phyloP scores from a whole-genome alignment of 2,797 vertebrate genomes.

The Rallus crepitans region DNA sequence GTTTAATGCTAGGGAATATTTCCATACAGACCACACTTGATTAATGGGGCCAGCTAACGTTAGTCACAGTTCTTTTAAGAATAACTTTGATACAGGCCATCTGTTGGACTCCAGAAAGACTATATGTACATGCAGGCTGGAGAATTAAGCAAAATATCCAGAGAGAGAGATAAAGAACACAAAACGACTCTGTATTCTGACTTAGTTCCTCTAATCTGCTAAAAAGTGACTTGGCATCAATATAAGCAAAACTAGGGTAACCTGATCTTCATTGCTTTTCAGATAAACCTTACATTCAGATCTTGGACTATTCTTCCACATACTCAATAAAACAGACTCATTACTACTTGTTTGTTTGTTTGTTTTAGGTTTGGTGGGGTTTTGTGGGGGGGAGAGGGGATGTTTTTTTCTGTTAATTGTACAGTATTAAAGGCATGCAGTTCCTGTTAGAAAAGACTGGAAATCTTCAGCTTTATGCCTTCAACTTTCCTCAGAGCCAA shows the following conservation, averaged over 20 bases:
- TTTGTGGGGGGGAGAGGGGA: too few species aligned
- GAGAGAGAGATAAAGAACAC: constrained; percentile 7
- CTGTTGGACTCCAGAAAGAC: constrained; percentile 11
- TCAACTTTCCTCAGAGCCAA: neutral
- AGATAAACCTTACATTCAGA: neutral
- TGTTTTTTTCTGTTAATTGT: neutral
- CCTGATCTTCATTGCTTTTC: neutral
- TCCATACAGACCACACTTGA: neutral
- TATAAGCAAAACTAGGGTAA: neutral
- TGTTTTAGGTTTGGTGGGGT: too few species aligned
- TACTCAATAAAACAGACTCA: neutral
- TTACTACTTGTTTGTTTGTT: too few species aligned
- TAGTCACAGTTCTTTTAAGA: constrained; percentile 53
- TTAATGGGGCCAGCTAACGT: constrained; percentile 25
- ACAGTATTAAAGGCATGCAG: neutral
- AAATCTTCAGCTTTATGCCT: neutral
- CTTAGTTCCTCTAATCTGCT: constrained; percentile 16
- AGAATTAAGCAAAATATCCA: neutral
- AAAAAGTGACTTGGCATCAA: constrained; percentile 3
- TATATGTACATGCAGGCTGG: neutral
- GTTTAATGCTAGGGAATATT: neutral
- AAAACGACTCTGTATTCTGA: neutral
- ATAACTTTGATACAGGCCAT: constrained; percentile 43
- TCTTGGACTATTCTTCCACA: neutral
- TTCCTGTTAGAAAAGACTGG: neutral